These are phyloP conservation scores for Drosophila quinaria DNA, from an alignment of 2,888 invertebrate genomes.

Conservation along the genomic window DNA sequence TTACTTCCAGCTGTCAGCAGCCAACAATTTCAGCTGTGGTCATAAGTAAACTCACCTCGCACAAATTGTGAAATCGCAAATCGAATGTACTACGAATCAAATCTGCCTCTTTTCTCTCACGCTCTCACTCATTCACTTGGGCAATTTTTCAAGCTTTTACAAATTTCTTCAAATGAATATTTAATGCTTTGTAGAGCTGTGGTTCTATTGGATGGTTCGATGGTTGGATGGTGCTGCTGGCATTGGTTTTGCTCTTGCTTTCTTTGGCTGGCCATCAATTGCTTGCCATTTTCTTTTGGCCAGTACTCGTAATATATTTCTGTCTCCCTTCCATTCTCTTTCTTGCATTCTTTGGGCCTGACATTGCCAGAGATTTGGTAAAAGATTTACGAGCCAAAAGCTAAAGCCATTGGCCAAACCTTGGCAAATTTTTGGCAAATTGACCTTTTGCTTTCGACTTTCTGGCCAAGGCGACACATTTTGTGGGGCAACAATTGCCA, in stretches of 20 bases:
- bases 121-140: slow-evolving; percentile 1
- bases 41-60: slow-evolving; percentile 11
- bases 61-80: slow-evolving; percentile 16
- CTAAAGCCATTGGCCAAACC: slow-evolving; percentile 46
- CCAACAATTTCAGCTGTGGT: slow-evolving; percentile 35
- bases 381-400: slow-evolving; percentile 66
- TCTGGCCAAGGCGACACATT: slow-evolving; percentile 47
- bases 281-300: slow-evolving; percentile 13
- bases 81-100: slow-evolving; percentile 1
- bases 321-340: not conserved
- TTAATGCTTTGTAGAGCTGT: slow-evolving; percentile 43
- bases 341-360: slow-evolving; percentile 6
- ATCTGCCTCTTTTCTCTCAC: not conserved
- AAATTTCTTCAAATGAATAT: slow-evolving; percentile 69
- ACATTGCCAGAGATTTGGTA: slow-evolving; percentile 48
- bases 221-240: not conserved
- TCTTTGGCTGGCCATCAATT: slow-evolving; percentile 51
- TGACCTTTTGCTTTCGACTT: slow-evolving; percentile 59
- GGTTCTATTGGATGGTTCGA: not conserved
- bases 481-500: slow-evolving; percentile 36
- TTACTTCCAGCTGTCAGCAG: slow-evolving; percentile 54
- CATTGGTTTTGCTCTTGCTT: slow-evolving; percentile 10
- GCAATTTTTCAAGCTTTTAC: slow-evolving; percentile 64
- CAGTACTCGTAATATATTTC: not conserved
- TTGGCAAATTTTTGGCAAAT: slow-evolving; percentile 72